Evolutionary conservation across 2,888 invertebrate species (phyloP), one percentile per base, ranked within the genome.

Genomic region (Apodemia zela): DNA sequence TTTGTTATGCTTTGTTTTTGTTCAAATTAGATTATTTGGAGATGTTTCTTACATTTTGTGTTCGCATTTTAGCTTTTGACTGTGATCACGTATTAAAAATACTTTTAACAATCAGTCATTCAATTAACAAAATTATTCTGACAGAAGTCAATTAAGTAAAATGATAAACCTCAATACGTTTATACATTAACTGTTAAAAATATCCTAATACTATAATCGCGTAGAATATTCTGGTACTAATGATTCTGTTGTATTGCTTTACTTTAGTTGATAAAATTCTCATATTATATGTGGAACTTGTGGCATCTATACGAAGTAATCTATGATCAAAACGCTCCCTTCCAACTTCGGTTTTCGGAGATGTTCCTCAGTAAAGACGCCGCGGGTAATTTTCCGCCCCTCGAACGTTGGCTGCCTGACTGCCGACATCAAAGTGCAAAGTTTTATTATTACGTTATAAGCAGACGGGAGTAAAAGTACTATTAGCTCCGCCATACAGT

Each of bases 361-460:
- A 69, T 68, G 75, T 71, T 72, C 74, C 72, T 72, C 74, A 74
- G 75, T 72, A 70, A 75, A 75, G 75, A 75, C 76, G 82, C 80
- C 79, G 76, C 81, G 77, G 80, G 84, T 76, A 78, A 76, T 80
- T 79, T 81, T 79, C 81, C 82, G 80, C 84, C 87, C 76, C 82
- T 72, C 72, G 67, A 71, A 72, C 72, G 69, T 72, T 69, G 69
- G 67, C 77, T 73, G 72, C 67, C 73, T 72, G 67, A 69, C 74
- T 71, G 69, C 73, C 75, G 76, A 88, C 87, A 85, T 88, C 87
- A 89, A 89, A 89, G 87, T 82, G 80, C 79, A 82, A 77, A 77
- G 77, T 82, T 85, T 83, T 83, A 82, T 87, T 85, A 85, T 84
- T 81, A 72, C 77, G 77, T 83, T 84, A 82, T 73, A 69, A 73